Percentiles rank a stretch among this genome's conserved stretches.
These are phyloP conservation scores for Alligator sinensis DNA, from an alignment of 2,113 vertebrate genomes.

Conservation along the genomic window DNA sequence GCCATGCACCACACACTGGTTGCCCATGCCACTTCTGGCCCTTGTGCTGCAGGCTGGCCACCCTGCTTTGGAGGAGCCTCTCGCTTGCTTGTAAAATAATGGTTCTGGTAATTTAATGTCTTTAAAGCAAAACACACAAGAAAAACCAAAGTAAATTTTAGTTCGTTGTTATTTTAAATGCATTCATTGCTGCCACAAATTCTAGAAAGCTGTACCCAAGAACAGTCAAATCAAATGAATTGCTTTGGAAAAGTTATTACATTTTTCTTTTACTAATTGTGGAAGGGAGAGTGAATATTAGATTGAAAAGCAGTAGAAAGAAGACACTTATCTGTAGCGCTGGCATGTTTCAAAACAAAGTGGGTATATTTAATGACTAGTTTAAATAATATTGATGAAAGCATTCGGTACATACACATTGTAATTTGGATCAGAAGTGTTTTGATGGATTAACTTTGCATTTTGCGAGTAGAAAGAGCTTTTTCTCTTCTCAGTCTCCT, in stretches of 20 bases:
- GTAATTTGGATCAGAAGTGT: neutral
- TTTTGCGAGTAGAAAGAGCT: neutral
- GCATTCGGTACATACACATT: neutral
- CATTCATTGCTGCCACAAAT: neutral
- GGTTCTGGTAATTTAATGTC: no score
- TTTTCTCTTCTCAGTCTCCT: no score
- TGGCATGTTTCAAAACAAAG: neutral
- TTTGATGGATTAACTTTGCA: conserved; percentile 23
- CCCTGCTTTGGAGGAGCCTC: no score
- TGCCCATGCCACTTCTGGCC: no score
- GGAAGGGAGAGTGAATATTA: neutral
- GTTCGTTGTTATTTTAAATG: no score
- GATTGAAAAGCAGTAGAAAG: neutral
- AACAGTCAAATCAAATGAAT: neutral
- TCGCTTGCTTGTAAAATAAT: no score
- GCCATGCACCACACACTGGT: no score
- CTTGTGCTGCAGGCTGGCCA: no score
- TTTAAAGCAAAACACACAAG: no score
- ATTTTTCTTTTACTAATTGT: neutral
- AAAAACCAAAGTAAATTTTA: no score
- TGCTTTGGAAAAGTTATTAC: neutral
- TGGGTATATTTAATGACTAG: neutral
- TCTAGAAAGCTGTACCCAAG: neutral
- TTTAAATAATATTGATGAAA: neutral
- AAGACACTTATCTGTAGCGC: neutral